A percentile compares a stretch with the other conserved stretches of the same genome.
phyloP scores from a whole-genome alignment of 1,140 invertebrate species.

The Euwallacea fornicatus region DNA sequence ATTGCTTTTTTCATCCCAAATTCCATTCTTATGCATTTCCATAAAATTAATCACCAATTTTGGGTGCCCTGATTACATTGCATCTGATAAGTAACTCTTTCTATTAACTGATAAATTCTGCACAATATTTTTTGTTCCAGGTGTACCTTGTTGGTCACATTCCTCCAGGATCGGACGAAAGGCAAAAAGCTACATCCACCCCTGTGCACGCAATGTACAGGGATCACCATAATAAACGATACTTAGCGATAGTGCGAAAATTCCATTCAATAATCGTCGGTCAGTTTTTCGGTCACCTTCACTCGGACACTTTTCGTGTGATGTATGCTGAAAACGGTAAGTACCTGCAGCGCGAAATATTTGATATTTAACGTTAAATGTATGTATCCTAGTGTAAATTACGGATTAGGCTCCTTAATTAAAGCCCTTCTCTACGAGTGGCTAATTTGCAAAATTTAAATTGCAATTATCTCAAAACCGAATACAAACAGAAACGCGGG shows the following conservation, averaged over 20 bases:
- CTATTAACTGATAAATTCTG: too few relatives aligned
- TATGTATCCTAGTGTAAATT: too few relatives aligned
- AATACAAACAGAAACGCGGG: neutral
- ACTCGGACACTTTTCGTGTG: slow-evolving; percentile 86
- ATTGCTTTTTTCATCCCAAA: too few relatives aligned
- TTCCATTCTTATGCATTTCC: too few relatives aligned
- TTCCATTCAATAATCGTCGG: slow-evolving; percentile 80
- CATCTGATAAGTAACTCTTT: too few relatives aligned
- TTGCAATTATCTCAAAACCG: neutral
- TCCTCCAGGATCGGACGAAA: slow-evolving; percentile 83
- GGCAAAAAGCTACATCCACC: slow-evolving; percentile 64
- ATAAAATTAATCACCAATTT: too few relatives aligned
- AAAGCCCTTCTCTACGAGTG: too few relatives aligned
- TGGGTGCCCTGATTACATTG: too few relatives aligned
- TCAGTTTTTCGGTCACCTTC: slow-evolving; percentile 91
- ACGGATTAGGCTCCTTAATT: too few relatives aligned
- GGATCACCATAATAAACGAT: slow-evolving; percentile 69
- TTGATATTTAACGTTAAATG: too few relatives aligned
- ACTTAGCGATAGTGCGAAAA: slow-evolving; percentile 70
- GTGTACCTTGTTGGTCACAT: slow-evolving; percentile 89
- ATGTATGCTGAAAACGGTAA: slow-evolving; percentile 73
- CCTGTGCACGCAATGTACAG: slow-evolving; percentile 60
- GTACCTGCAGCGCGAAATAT: slow-evolving; percentile 5
- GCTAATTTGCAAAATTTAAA: slow-evolving; percentile 1
- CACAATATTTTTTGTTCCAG: slow-evolving; percentile 57